These are phyloP conservation scores for Dufourea novaeangliae DNA, from an alignment of 1,140 invertebrate genomes.

Conservation along the genomic window DNA sequence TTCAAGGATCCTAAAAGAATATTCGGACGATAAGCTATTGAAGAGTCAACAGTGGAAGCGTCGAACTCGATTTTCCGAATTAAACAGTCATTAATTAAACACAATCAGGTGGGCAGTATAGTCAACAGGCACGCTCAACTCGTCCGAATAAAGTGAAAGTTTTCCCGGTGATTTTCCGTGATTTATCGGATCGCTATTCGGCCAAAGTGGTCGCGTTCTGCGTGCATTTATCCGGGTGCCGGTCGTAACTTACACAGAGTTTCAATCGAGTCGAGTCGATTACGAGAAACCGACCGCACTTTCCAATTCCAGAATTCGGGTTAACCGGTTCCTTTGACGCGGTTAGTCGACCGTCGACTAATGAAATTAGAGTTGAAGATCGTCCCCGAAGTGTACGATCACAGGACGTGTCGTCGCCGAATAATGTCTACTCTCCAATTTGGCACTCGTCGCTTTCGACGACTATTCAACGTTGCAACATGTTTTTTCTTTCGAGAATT, in stretches of 20 bases:
- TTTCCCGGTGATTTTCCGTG: conserved; percentile 13
- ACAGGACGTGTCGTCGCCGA: background rate
- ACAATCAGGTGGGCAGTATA: background rate
- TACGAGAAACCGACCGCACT: conserved; percentile 25
- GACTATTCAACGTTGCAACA: background rate
- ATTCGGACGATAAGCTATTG: background rate
- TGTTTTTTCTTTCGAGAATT: background rate
- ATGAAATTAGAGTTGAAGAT: conserved; percentile 31
- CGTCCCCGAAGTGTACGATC: background rate
- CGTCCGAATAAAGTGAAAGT: conserved; percentile 16
- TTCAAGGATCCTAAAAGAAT: no score
- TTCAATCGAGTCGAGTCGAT: conserved; percentile 42
- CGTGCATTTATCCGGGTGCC: conserved; percentile 35
- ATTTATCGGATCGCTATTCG: conserved; percentile 24
- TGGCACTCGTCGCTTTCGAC: no score
- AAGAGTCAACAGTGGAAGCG: background rate
- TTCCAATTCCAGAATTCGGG: conserved; percentile 32
- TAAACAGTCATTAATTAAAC: conserved; percentile 12
- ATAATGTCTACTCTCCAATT: conserved; percentile 2
- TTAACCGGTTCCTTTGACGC: conserved; percentile 38
- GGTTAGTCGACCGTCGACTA: conserved; percentile 22
- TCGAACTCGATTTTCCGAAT: background rate
- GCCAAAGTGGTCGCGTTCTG: conserved; percentile 24
- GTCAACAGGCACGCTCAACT: background rate
- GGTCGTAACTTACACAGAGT: conserved; percentile 26